A percentile compares a stretch with the other conserved stretches of the same genome.
Conservation (phyloP, 2,113 vertebrate genomes). For the Cryptotis parvus region DNA sequence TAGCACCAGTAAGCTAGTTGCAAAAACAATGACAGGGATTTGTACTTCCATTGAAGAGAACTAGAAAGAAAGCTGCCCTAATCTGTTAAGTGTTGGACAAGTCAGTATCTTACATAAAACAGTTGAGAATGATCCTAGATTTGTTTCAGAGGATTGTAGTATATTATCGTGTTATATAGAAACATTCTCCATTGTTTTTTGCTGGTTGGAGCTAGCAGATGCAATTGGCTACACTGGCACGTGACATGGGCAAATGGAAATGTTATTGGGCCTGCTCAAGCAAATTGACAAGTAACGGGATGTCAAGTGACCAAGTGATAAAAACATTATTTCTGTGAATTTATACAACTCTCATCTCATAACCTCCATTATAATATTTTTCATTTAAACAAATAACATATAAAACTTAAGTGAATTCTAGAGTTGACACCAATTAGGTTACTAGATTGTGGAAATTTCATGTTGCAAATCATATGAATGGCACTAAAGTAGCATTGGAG, state of each 20-base stretch:
- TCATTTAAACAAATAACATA: conserved; percentile 11
- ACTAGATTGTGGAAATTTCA: neutral
- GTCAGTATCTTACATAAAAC: neutral
- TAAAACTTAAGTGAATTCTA: conserved; percentile 30
- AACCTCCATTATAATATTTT: neutral
- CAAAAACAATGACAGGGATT: neutral
- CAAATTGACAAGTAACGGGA: too few species aligned
- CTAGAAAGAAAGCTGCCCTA: neutral
- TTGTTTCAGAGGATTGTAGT: neutral
- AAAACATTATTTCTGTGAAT: neutral
- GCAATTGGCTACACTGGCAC: too few species aligned
- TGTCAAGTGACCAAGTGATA: too few species aligned
- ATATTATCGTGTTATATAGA: neutral
- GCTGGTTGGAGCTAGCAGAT: too few species aligned
- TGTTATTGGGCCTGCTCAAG: too few species aligned
- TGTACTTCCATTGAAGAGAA: neutral
- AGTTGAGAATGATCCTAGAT: neutral
- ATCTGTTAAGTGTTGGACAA: neutral
- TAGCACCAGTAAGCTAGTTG: neutral
- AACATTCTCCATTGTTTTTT: too few species aligned
- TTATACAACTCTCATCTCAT: neutral
- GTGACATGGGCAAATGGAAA: too few species aligned
- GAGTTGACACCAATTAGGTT: neutral
- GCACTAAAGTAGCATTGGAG: neutral
- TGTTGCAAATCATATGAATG: conserved; percentile 21